These are phyloP conservation scores for Melanogrammus aeglefinus DNA, from an alignment of 2,797 vertebrate species.

Conservation along the genomic window DNA sequence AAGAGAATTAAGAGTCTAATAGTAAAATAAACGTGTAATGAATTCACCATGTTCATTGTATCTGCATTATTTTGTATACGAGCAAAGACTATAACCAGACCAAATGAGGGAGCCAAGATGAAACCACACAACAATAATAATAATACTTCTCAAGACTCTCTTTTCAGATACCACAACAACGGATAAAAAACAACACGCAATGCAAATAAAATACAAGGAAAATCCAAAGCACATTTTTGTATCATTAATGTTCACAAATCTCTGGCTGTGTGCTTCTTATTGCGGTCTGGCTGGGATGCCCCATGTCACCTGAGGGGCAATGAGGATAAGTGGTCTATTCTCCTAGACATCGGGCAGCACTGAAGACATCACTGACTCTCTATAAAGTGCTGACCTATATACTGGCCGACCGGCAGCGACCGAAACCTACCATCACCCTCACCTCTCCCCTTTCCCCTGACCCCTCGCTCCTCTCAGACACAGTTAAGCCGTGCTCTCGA, in stretches of 20 bases:
- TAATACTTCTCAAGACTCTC: not conserved
- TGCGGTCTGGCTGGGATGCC: conserved; percentile 11
- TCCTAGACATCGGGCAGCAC: not conserved
- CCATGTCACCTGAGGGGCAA: conserved; percentile 36
- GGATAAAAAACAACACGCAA: not conserved
- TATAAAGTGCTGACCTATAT: conserved; percentile 71
- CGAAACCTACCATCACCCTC: conserved; percentile 45
- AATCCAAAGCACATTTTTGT: not conserved
- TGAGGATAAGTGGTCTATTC: not conserved
- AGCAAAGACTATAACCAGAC: too few relatives aligned
- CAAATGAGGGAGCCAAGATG: not conserved
- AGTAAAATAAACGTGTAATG: too few relatives aligned
- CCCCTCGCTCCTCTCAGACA: not conserved
- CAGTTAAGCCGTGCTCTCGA: conserved; percentile 29
- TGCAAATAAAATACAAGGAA: not conserved
- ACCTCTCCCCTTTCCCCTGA: not conserved
- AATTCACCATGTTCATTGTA: too few relatives aligned
- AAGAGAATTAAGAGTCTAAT: too few relatives aligned
- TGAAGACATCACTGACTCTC: conserved; percentile 37
- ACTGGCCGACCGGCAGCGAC: conserved; percentile 49
- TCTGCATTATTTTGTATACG: too few relatives aligned
- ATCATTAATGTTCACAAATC: conserved; percentile 11
- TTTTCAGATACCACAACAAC: too few relatives aligned
- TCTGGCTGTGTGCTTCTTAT: not conserved
- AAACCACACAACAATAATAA: not conserved